These are phyloP conservation scores for Xylota sylvarum DNA, from an alignment of 2,888 invertebrate genomes.

Conservation along the genomic window DNA sequence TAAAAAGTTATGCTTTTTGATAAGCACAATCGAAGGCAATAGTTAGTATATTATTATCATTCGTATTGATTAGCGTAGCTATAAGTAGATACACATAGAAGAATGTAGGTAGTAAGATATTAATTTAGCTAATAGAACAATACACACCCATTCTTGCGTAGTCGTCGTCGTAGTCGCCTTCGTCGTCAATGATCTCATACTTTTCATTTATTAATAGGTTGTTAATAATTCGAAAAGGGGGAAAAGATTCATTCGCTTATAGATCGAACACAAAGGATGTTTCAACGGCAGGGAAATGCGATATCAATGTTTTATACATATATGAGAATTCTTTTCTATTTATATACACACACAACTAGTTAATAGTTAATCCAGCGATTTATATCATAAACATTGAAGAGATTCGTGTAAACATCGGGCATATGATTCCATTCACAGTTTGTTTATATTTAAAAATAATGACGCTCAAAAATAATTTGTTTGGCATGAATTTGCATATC, in stretches of 20 bases:
- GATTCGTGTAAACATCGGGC: conserved; percentile 13
- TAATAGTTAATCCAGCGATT: conserved; percentile 11
- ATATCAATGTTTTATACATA: conserved; percentile 9
- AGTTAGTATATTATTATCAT: background rate
- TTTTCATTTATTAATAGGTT: conserved; percentile 23
- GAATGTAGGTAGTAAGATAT: conserved; percentile 16
- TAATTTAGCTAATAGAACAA: conserved; percentile 31
- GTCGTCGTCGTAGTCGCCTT: too few relatives aligned
- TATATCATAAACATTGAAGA: conserved; percentile 11
- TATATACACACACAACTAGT: conserved; percentile 21
- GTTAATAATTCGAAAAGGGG: conserved; percentile 31
- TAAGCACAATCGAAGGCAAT: conserved; percentile 39
- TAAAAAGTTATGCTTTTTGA: conserved; percentile 19
- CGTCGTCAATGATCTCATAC: conserved; percentile 43
- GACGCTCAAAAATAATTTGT: conserved; percentile 3
- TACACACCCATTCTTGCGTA: conserved; percentile 22
- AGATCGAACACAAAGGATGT: conserved; percentile 16
- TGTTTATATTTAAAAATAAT: conserved; percentile 20
- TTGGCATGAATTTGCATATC: conserved; percentile 14
- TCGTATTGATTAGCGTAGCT: conserved; percentile 36
- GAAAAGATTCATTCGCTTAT: conserved; percentile 12
- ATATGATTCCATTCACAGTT: conserved; percentile 11
- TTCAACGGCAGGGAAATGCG: conserved; percentile 27
- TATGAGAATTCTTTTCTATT: conserved; percentile 32
- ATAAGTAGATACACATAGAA: conserved; percentile 3